Evolutionary conservation across 2,797 vertebrate genomes (phyloP).

Genomic region (Graptemys geographica): DNA sequence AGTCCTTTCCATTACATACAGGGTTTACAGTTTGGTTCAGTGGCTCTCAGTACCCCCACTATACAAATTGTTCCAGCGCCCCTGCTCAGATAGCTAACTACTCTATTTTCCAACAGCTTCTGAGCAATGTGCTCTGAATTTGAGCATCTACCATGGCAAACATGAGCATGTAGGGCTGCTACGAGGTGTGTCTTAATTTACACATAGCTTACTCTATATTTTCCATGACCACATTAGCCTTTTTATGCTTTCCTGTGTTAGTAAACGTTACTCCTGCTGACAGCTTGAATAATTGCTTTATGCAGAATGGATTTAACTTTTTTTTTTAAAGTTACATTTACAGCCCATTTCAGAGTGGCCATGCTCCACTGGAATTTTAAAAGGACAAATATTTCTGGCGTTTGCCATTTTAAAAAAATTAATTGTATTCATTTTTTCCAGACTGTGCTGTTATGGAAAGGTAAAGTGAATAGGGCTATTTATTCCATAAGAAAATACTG

Average conservation of each 20-base stretch:
- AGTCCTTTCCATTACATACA: no score
- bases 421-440: neutral
- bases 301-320: slow-evolving; percentile 9
- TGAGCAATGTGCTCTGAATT: neutral
- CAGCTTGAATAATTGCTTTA: slow-evolving; percentile 31
- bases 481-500: neutral
- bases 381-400: neutral
- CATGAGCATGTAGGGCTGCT: neutral
- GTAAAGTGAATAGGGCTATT: fast-evolving
- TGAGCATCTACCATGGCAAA: neutral
- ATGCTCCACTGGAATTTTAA: neutral
- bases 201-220: neutral
- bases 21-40: no score
- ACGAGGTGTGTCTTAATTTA: neutral
- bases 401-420: neutral
- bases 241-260: neutral
- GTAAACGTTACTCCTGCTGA: slow-evolving; percentile 38
- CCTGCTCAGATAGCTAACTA: neutral
- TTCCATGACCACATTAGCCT: neutral
- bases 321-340: slow-evolving; percentile 17
- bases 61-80: no score
- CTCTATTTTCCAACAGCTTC: neutral
- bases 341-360: neutral
- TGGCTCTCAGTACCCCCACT: no score
- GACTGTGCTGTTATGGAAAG: neutral